Percentiles rank a stretch among this genome's conserved stretches.
These are phyloP conservation scores for Dendroctonus ponderosae DNA, from an alignment of 1,140 invertebrate genomes.

Conservation along the genomic window DNA sequence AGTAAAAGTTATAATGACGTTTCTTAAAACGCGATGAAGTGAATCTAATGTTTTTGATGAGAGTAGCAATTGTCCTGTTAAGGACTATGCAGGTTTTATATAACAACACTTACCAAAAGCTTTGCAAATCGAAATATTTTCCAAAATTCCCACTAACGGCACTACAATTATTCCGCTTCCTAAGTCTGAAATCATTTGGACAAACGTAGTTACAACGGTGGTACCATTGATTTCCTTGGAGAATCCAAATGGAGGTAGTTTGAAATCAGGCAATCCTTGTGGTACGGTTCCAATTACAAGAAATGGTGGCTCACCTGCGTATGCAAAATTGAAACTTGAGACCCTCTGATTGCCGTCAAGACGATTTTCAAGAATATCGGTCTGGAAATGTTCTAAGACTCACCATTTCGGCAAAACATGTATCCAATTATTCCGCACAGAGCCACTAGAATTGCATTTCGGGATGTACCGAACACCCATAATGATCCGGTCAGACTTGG, in stretches of 20 bases:
- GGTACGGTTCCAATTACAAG: conserved; percentile 67
- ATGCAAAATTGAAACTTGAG: background rate
- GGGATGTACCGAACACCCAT: conserved; percentile 67
- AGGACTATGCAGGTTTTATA: background rate
- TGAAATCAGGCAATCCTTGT: conserved; percentile 64
- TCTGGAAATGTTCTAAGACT: background rate
- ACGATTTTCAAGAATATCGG: background rate
- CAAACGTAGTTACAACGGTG: conserved; percentile 59
- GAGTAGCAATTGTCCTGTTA: too few relatives aligned
- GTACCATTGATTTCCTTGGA: conserved; percentile 54
- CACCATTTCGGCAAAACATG: conserved; percentile 50
- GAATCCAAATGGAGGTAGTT: conserved; percentile 65
- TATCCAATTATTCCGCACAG: conserved; percentile 60
- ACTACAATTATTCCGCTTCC: conserved; percentile 77
- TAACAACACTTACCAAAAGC: conserved; percentile 63
- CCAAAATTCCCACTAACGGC: conserved; percentile 76
- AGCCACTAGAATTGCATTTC: conserved; percentile 80
- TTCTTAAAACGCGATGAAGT: too few relatives aligned
- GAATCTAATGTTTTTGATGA: too few relatives aligned
- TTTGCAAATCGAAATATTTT: conserved; percentile 83
- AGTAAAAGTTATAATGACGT: too few relatives aligned
- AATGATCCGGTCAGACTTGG: conserved; percentile 55
- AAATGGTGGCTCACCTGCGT: conserved; percentile 54
- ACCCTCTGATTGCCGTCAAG: background rate
- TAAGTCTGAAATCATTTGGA: conserved; percentile 69